Conservation (phyloP, 2,888 invertebrate genomes). For the Euproctis similis region DNA sequence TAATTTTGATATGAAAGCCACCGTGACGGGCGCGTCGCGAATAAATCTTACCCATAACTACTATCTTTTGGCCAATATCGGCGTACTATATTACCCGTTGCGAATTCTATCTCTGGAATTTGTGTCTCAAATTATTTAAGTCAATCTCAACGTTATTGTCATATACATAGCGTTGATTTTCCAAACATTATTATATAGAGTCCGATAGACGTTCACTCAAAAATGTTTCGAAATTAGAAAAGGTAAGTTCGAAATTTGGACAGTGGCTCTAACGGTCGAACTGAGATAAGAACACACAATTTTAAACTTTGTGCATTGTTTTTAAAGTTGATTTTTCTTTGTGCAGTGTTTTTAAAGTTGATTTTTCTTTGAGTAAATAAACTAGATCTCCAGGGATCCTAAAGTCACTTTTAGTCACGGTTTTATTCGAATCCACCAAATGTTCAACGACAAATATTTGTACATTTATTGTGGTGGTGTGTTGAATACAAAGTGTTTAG, state of each 20-base stretch:
- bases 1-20: slow-evolving; percentile 70
- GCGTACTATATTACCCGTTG: slow-evolving; percentile 68
- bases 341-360: slow-evolving; percentile 21
- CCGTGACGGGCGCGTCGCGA: slow-evolving; percentile 52
- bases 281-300: slow-evolving; percentile 1
- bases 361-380: slow-evolving; percentile 29
- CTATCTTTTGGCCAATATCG: slow-evolving; percentile 64
- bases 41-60: slow-evolving; percentile 68
- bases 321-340: slow-evolving; percentile 23
- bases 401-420: slow-evolving; percentile 66
- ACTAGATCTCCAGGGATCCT: slow-evolving; percentile 65
- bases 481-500: slow-evolving; percentile 66
- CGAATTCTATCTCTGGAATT: slow-evolving; percentile 58
- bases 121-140: slow-evolving; percentile 33
- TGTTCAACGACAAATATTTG: slow-evolving; percentile 71
- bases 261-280: slow-evolving; percentile 12
- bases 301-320: slow-evolving; percentile 6
- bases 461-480: slow-evolving; percentile 67
- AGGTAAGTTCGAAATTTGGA: slow-evolving; percentile 23
- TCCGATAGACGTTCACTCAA: slow-evolving; percentile 15
- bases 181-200: not conserved
- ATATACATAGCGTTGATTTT: accelerated
- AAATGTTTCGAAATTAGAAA: slow-evolving; percentile 21
- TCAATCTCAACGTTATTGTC: slow-evolving; percentile 18
- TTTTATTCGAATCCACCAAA: slow-evolving; percentile 69